A percentile compares a stretch with the other conserved stretches of the same genome.
These are phyloP conservation scores for Actinemys pallida DNA, from an alignment of 2,113 vertebrate genomes.

Conservation along the genomic window DNA sequence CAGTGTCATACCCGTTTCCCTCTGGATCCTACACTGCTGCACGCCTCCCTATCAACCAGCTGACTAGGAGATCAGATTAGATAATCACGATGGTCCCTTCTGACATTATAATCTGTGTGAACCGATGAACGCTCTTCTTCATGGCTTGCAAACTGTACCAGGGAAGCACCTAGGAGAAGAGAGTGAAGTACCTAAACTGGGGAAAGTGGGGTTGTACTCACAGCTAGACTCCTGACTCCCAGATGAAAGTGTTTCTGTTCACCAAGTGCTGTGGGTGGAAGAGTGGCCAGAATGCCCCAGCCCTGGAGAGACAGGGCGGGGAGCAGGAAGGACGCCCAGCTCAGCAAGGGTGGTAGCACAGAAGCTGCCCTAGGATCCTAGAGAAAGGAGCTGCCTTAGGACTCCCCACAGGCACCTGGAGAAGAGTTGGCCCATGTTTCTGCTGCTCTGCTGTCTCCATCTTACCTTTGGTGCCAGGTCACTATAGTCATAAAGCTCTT, in stretches of 20 bases:
- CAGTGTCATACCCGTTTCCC: accelerated
- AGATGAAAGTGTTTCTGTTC: accelerated
- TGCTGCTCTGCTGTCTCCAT: accelerated
- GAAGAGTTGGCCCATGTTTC: accelerated
- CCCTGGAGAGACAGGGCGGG: neutral
- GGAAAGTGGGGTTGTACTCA: accelerated
- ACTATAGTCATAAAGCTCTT: conserved; percentile 76
- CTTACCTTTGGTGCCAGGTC: conserved; percentile 79
- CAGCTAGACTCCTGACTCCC: neutral
- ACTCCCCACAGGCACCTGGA: neutral
- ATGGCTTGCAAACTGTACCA: neutral
- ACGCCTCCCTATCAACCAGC: neutral
- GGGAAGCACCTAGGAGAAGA: neutral
- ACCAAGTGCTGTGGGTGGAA: accelerated
- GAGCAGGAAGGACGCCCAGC: neutral
- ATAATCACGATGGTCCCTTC: neutral
- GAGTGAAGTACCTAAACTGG: neutral
- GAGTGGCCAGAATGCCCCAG: accelerated
- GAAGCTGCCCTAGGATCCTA: accelerated
- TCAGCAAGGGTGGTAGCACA: neutral
- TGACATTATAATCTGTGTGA: neutral
- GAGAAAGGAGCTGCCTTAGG: neutral
- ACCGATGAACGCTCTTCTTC: neutral
- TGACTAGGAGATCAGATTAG: neutral
- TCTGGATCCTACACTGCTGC: neutral